Evolutionary conservation across 2,888 invertebrate species (phyloP), one percentile per base, ranked within the genome.

Genomic region (Mycogona germanica): DNA sequence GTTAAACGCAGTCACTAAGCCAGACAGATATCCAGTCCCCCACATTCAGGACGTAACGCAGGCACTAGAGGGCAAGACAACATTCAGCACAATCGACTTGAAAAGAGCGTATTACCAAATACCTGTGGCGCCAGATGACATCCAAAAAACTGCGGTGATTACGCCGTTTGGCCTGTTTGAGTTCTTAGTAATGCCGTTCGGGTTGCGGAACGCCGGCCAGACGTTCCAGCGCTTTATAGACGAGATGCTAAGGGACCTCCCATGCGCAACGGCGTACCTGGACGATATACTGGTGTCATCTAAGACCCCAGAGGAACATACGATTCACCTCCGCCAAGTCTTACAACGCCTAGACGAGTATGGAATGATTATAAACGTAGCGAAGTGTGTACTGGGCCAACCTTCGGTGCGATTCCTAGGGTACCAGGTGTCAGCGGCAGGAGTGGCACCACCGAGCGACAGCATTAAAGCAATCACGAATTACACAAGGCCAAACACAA

Each of bases 291-390:
- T 53, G 25, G 38, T 47, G 19, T 35, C 41, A 19, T 40, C 68
- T 67, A 54, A 50, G 3, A 41, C 52, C 4, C 61, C 64, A 1
- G 57, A 58, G 19, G 49, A 44, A 6, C 59, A 69, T 23, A 70
- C 73, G 58, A 56, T 61, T 2, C 68, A 70, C 54, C 49, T 51
- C 2, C 6, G 48, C 3, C 3, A n/a, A 5, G 4, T 58, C 26
- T 47, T 48, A 35, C n/a, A 50, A 12, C 37, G 40, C 5, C 17
- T 44, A 12, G 48, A 29, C 17, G 21, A 6, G 9, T 40, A 32
- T 32, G 53, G 57, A 3, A 9, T 51, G 12, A 56, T 5, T 30
- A 41, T 55, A 23, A 55, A 45, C 37, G 9, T n/a, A 19, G 14
- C 53, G 19, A 53, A 53, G 37, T 53, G 53, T 29, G 44, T 51